These are phyloP conservation scores for Cryptocheilus praepositus DNA, from an alignment of 2,888 invertebrate genomes.

Conservation along the genomic window DNA sequence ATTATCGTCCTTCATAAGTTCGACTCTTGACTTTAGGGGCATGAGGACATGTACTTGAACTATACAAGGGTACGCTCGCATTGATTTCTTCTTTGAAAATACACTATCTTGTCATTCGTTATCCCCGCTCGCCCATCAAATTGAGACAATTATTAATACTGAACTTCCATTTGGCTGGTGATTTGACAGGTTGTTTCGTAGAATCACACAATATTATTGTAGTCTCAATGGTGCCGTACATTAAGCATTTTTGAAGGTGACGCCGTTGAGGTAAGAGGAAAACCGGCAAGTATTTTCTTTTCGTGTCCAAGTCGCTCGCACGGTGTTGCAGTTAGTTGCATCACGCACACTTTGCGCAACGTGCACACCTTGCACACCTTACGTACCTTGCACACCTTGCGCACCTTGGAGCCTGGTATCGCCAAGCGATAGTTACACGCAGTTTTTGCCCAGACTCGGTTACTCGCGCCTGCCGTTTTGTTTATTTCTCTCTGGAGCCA, in stretches of 20 bases:
- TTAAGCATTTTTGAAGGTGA: neutral
- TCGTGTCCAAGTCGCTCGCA: conserved; percentile 27
- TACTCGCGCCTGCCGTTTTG: too few species aligned
- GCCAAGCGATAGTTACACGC: neutral
- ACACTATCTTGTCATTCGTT: neutral
- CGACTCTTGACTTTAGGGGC: too few species aligned
- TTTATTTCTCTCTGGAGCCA: too few species aligned
- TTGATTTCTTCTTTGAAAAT: too few species aligned
- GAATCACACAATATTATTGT: too few species aligned
- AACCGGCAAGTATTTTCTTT: conserved; percentile 27
- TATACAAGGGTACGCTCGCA: too few species aligned
- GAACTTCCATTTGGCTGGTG: too few species aligned
- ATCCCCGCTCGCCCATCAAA: conserved; percentile 11
- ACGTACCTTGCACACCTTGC: conserved; percentile 25
- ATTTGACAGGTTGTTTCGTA: too few species aligned
- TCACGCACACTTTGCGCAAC: conserved; percentile 30
- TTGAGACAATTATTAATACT: neutral
- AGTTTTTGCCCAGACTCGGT: neutral
- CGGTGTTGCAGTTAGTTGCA: conserved; percentile 39
- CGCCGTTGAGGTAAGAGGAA: conserved; percentile 36
- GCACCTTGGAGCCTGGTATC: neutral
- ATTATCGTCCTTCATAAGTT: too few species aligned
- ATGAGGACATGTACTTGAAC: too few species aligned
- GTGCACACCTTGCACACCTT: conserved; percentile 29
- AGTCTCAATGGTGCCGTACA: neutral